These are phyloP conservation scores for Hylaea fasciaria DNA, from an alignment of 2,888 invertebrate species.

Conservation along the genomic window DNA sequence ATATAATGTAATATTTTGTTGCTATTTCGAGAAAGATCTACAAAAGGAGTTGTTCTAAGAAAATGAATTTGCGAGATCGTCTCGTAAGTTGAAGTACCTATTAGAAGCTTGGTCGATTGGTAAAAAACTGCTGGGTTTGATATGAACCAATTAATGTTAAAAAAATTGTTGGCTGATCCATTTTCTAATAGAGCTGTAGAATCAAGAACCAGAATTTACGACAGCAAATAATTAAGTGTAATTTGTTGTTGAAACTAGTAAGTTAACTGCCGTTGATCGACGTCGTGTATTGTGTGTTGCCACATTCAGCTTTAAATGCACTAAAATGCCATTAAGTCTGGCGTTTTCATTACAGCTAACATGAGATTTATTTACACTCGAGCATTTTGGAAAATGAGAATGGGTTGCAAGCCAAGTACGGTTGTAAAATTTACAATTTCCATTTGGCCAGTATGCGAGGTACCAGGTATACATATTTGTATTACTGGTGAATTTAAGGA, in stretches of 20 bases:
- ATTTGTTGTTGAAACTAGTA: conserved; percentile 5
- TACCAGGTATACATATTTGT: conserved; percentile 35
- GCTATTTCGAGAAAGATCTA: background rate
- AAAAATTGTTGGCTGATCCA: conserved; percentile 32
- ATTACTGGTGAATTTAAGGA: conserved; percentile 41
- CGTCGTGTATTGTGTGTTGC: conserved; percentile 34
- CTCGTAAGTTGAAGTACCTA: no score
- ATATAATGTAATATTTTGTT: background rate
- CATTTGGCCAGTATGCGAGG: conserved; percentile 46
- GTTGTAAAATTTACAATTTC: conserved; percentile 60
- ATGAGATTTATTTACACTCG: conserved; percentile 63
- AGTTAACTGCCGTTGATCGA: conserved; percentile 18
- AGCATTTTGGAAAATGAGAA: conserved; percentile 72
- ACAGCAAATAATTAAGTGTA: no score
- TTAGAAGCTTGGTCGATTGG: background rate
- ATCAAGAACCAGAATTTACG: conserved; percentile 6
- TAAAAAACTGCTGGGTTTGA: background rate
- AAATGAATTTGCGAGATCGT: background rate
- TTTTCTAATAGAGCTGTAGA: conserved; percentile 35
- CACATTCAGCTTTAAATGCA: conserved; percentile 45
- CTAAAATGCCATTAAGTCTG: conserved; percentile 51
- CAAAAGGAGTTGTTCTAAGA: background rate
- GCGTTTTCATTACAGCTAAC: conserved; percentile 65
- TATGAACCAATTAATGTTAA: no score
- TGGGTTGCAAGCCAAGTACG: conserved; percentile 55